These are phyloP conservation scores for Thelaira solivaga DNA, from an alignment of 2,888 invertebrate genomes.

Conservation along the genomic window DNA sequence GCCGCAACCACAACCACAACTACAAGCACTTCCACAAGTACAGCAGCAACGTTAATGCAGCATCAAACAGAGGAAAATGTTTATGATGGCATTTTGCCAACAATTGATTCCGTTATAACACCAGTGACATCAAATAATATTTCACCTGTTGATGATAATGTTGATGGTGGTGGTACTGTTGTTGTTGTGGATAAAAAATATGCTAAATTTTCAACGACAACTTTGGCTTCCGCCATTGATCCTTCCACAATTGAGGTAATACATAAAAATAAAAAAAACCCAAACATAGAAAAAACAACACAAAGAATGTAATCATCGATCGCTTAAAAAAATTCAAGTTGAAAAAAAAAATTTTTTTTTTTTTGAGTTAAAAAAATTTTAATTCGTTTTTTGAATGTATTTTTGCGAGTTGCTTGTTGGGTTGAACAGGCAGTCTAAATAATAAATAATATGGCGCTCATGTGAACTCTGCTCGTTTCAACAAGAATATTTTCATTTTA, in stretches of 20 bases:
- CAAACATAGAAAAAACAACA: too few relatives aligned
- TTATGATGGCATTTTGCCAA: slow-evolving; percentile 64
- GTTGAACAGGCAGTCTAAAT: too few relatives aligned
- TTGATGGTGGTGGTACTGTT: slow-evolving; percentile 3
- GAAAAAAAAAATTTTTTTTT: too few relatives aligned
- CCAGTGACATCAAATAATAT: slow-evolving; percentile 52
- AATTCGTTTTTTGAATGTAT: too few relatives aligned
- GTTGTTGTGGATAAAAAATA: slow-evolving; percentile 23
- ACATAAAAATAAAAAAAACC: too few relatives aligned
- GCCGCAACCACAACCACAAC: slow-evolving; percentile 52
- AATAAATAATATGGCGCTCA: too few relatives aligned
- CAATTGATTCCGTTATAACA: slow-evolving; percentile 29
- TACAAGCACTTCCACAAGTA: slow-evolving; percentile 52
- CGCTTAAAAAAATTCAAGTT: not conserved
- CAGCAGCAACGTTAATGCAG: slow-evolving; percentile 2
- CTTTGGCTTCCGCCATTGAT: slow-evolving; percentile 53
- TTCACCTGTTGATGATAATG: slow-evolving; percentile 41
- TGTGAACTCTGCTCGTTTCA: too few relatives aligned
- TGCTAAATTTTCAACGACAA: slow-evolving; percentile 44
- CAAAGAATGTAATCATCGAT: slow-evolving; percentile 34
- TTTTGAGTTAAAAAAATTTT: too few relatives aligned
- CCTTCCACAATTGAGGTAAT: slow-evolving; percentile 55
- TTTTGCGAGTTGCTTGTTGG: too few relatives aligned
- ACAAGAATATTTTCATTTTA: too few relatives aligned
- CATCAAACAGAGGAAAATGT: slow-evolving; percentile 58